These are phyloP conservation scores for Aphelinus atriplicis DNA, from an alignment of 1,140 invertebrate genomes.

Conservation along the genomic window DNA sequence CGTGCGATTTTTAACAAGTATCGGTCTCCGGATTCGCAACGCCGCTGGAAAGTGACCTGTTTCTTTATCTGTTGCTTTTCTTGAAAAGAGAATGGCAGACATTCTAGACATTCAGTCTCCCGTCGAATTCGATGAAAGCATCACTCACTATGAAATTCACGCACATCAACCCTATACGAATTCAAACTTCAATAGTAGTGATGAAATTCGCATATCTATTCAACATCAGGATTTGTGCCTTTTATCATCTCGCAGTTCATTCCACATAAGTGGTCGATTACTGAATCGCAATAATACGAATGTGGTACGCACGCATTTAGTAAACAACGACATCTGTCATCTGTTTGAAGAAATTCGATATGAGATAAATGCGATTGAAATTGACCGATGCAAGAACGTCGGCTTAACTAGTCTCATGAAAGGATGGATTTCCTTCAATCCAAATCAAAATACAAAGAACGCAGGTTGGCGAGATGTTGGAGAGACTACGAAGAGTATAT, in stretches of 20 bases:
- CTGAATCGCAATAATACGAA: slow-evolving; percentile 40
- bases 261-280: slow-evolving; percentile 53
- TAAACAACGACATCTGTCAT: slow-evolving; percentile 41
- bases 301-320: slow-evolving; percentile 43
- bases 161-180: slow-evolving; percentile 52
- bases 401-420: slow-evolving; percentile 60
- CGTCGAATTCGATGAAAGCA: slow-evolving; percentile 45
- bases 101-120: slow-evolving; percentile 14
- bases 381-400: slow-evolving; percentile 59
- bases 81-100: neutral
- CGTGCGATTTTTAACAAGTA: slow-evolving; percentile 37
- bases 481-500: neutral
- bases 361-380: slow-evolving; percentile 52
- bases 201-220: slow-evolving; percentile 57
- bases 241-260: slow-evolving; percentile 50
- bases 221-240: slow-evolving; percentile 57
- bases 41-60: too few relatives aligned
- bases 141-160: slow-evolving; percentile 54
- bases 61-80: neutral
- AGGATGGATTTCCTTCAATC: slow-evolving; percentile 48
- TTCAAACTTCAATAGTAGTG: slow-evolving; percentile 52
- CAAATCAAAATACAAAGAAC: slow-evolving; percentile 46
- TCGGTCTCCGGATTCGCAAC: too few relatives aligned
- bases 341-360: slow-evolving; percentile 51
- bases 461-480: slow-evolving; percentile 45